These are phyloP conservation scores for Penaeus chinensis DNA, from an alignment of 1,140 invertebrate genomes.

Conservation along the genomic window DNA sequence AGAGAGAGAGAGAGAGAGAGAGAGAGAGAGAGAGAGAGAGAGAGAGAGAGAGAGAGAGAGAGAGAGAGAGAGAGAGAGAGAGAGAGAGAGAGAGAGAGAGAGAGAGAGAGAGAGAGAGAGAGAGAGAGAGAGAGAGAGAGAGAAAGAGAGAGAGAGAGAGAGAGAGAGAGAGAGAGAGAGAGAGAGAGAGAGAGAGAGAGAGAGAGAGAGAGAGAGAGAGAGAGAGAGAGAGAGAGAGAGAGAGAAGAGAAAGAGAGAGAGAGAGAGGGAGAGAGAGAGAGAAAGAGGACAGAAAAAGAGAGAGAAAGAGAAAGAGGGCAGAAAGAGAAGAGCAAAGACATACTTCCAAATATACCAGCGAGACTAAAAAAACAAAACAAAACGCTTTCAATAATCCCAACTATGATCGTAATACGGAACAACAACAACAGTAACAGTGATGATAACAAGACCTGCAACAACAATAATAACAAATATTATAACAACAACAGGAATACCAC, in stretches of 20 bases:
- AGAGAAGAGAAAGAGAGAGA: not conserved
- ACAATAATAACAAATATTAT: not conserved
- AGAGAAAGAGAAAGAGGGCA: not conserved
- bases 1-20: conserved; percentile 17
- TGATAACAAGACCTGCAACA: no score
- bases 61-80: not conserved
- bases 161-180: not conserved
- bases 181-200: not conserved
- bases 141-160: not conserved
- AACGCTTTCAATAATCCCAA: not conserved
- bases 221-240: not conserved
- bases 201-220: conserved; percentile 13
- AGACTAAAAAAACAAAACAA: not conserved
- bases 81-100: conserved; percentile 1
- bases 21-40: not conserved
- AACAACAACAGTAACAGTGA: no score
- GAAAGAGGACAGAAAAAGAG: conserved; percentile 7
- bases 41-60: not conserved
- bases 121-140: not conserved
- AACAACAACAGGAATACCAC: no score
- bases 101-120: conserved; percentile 14
- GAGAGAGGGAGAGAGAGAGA: not conserved
- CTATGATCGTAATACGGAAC: no score
- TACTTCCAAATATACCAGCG: not conserved
- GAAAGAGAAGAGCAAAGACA: conserved; percentile 3